phyloP scores from a whole-genome alignment of 1,140 invertebrate genomes.

The Drosophila elegans region DNA sequence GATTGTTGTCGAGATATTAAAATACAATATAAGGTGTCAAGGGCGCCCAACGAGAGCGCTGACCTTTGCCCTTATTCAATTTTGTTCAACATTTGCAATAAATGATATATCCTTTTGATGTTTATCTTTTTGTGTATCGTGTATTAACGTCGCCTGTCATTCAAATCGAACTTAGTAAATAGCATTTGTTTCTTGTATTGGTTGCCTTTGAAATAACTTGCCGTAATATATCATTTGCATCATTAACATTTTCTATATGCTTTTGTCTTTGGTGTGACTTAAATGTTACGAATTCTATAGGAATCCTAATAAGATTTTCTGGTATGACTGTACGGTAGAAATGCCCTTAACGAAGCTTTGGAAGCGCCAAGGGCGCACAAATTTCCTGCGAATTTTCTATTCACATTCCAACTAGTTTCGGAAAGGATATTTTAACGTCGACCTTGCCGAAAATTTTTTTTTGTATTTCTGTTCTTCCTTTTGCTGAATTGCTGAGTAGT shows the following conservation, averaged over 20 bases:
- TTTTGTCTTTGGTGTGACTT: conserved; percentile 47
- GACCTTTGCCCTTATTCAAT: conserved; percentile 35
- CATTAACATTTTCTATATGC: conserved; percentile 69
- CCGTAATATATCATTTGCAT: conserved; percentile 73
- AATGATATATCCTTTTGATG: conserved; percentile 73
- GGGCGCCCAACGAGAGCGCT: conserved; percentile 58
- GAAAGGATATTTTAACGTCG: conserved; percentile 48
- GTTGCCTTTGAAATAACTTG: conserved; percentile 68
- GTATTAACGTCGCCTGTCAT: conserved; percentile 64
- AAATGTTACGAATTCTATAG: conserved; percentile 54
- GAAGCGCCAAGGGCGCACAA: not conserved
- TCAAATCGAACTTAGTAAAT: conserved; percentile 72
- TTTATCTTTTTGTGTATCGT: conserved; percentile 42
- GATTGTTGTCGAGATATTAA: conserved; percentile 85
- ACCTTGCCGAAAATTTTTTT: conserved; percentile 34
- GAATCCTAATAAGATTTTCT: conserved; percentile 61
- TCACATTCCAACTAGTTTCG: conserved; percentile 5
- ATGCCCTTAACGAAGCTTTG: conserved; percentile 24
- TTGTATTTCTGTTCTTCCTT: conserved; percentile 8
- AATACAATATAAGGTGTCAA: conserved; percentile 75
- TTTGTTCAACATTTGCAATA: conserved; percentile 72
- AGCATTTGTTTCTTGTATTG: conserved; percentile 47
- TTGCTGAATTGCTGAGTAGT: conserved; percentile 53
- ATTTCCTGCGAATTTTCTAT: not conserved
- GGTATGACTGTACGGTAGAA: conserved; percentile 33